Base-by-base conservation (phyloP, 2,888 invertebrate species). In the Schizaphis graminum region DNA sequence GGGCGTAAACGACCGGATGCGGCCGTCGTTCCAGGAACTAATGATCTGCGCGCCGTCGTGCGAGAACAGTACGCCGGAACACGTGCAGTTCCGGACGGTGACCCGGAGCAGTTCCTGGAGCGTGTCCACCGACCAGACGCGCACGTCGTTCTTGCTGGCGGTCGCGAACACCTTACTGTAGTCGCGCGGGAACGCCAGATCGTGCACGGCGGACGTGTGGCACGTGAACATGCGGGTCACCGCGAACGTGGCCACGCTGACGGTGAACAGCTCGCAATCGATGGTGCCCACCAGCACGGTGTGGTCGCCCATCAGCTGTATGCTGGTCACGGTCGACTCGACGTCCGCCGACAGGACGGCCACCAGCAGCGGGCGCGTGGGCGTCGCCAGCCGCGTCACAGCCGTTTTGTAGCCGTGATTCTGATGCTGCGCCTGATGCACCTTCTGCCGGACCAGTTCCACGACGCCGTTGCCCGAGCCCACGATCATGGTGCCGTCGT, bases 81-180 rank as follows among this genome's bases (percentile, higher is more conserved):
- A 99, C 8, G 97, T 97, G 96, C 98, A 98, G 96, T 99, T 99
- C 35, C 97, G 97, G 44, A 99, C 98, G 95, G 97, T 97, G 95
- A 99, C 97, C 77, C 99, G 97, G 44, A 98, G 96, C 95, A 98
- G 96, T 96, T 99, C 99, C 95, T 97, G 97, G 95, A 97, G 97
- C 0, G 97, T 97, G 85, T 96, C 96, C 91, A 97, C 96, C 95
- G 98, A 97, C 99, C 99, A 99, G 94, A 99, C 97, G 94, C 99
- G 97, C 91, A 99, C 97, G 95, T 98, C 98, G 95, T 98, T 97
- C 95, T 97, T 97, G 94, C 98, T 98, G 67, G 97, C 98, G 0
- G 98, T 98, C 84, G 98, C 98, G 96, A 99, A 98, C 94, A 99
- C 97, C 94, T 98, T 97, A 0, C 98, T 97, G 96, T 97, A 97